Percentiles rank a stretch among this genome's conserved stretches.
These are phyloP conservation scores for Labroides dimidiatus DNA, from an alignment of 2,797 vertebrate species.

Conservation along the genomic window DNA sequence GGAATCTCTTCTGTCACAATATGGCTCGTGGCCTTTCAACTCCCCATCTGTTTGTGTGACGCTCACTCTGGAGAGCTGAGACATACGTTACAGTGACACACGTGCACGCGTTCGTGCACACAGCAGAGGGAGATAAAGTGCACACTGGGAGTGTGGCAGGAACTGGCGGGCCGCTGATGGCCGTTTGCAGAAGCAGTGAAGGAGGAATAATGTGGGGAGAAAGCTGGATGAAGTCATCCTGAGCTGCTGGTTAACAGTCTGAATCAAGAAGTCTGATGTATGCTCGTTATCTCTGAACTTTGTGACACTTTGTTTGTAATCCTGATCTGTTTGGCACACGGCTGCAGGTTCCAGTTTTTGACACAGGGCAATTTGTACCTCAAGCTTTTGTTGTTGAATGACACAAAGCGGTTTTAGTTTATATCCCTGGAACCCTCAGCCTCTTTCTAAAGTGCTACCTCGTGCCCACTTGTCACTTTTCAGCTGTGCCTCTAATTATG, in stretches of 20 bases:
- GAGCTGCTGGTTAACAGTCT: conserved; percentile 48
- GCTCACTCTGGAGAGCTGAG: conserved; percentile 56
- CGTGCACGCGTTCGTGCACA: conserved; percentile 21
- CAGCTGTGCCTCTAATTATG: too few species aligned
- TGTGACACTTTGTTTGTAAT: conserved; percentile 27
- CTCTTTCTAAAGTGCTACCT: too few species aligned
- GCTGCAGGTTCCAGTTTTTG: too few species aligned
- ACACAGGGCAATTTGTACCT: too few species aligned
- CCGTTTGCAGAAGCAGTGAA: conserved; percentile 70
- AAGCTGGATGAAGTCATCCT: conserved; percentile 61
- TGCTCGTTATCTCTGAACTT: conserved; percentile 38
- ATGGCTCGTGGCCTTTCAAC: conserved; percentile 88
- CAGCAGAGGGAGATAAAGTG: conserved; percentile 23
- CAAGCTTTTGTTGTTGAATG: too few species aligned
- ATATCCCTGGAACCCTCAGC: too few species aligned
- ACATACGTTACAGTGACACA: conserved; percentile 55
- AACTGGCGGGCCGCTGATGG: conserved; percentile 74
- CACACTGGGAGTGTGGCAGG: conserved; percentile 65
- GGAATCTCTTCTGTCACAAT: conserved; percentile 87
- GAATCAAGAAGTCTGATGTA: conserved; percentile 27
- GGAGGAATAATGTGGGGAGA: conserved; percentile 67
- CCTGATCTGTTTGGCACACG: too few species aligned
- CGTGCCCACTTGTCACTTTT: too few species aligned
- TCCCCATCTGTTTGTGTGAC: conserved; percentile 88
- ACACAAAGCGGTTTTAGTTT: too few species aligned